Conservation (phyloP, 2,888 invertebrate genomes). For the Aphodius granarius region DNA sequence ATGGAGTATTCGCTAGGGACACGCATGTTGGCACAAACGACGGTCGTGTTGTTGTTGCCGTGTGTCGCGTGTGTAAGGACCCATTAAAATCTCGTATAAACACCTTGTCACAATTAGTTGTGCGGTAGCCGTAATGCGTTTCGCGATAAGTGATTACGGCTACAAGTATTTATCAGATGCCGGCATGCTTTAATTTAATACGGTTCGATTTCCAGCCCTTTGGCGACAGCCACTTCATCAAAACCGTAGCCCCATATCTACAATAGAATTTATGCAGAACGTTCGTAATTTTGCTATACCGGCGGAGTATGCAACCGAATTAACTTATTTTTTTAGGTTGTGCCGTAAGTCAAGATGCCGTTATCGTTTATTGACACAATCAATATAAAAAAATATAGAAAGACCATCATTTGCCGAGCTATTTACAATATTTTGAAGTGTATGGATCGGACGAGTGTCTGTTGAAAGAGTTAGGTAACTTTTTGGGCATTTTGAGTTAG, state of each 20-base stretch:
- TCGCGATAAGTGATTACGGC: constrained; percentile 39
- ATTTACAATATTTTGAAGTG: no score
- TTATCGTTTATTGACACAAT: no score
- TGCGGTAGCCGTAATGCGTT: constrained; percentile 42
- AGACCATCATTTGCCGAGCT: no score
- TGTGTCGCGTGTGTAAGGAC: constrained; percentile 42
- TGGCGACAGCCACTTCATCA: background rate
- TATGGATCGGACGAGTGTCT: no score
- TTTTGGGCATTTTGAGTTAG: no score
- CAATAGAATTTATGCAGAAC: background rate
- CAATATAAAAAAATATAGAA: no score
- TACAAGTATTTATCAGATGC: constrained; percentile 34
- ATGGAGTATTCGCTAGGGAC: background rate
- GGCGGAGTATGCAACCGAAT: background rate
- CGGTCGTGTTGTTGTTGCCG: background rate
- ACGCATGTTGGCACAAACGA: constrained; percentile 6
- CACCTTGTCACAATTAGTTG: constrained; percentile 49
- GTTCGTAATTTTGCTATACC: no score
- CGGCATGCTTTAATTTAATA: constrained; percentile 30
- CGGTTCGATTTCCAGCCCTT: constrained; percentile 19
- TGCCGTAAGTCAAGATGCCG: no score
- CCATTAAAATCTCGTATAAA: constrained; percentile 49
- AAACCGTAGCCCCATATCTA: background rate
- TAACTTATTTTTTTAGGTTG: background rate
- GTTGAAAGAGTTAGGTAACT: no score